Conservation (phyloP, 2,113 vertebrate species). For the Dermatemys mawii region DNA sequence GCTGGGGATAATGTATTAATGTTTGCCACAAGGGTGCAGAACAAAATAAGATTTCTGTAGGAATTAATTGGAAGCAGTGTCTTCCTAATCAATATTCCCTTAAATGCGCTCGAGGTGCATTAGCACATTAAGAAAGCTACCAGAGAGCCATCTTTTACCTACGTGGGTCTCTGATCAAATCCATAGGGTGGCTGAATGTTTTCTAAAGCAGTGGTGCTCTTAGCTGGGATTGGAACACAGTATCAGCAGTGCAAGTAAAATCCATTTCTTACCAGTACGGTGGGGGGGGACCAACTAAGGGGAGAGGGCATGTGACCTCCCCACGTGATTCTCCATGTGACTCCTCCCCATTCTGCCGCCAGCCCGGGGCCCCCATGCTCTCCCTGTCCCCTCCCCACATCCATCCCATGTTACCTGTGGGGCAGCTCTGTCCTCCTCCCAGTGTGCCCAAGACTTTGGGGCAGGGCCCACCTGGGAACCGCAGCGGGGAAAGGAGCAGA, state of each 20-base stretch:
- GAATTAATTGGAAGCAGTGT: not conserved
- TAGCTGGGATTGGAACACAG: rapidly evolving
- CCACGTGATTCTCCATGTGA: too few relatives aligned
- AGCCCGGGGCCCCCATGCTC: too few relatives aligned
- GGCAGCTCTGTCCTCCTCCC: too few relatives aligned
- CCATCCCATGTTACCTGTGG: too few relatives aligned
- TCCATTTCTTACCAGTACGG: too few relatives aligned
- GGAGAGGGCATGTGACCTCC: too few relatives aligned
- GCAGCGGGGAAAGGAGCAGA: too few relatives aligned
- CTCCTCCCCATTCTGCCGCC: too few relatives aligned
- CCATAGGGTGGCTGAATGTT: not conserved
- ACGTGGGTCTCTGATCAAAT: not conserved
- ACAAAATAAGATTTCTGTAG: not conserved
- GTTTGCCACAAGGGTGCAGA: constrained; percentile 22
- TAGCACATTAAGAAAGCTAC: not conserved
- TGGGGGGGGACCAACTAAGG: too few relatives aligned
- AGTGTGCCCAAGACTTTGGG: too few relatives aligned
- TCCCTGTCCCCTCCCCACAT: too few relatives aligned
- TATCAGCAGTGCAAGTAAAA: not conserved
- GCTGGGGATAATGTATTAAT: not conserved
- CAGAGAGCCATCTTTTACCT: not conserved
- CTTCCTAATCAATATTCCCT: not conserved
- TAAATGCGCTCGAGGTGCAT: not conserved
- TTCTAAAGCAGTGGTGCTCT: not conserved
- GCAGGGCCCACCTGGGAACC: too few relatives aligned